These are phyloP conservation scores for Ceratothoa steindachneri DNA, from an alignment of 2,888 invertebrate genomes.

Conservation along the genomic window DNA sequence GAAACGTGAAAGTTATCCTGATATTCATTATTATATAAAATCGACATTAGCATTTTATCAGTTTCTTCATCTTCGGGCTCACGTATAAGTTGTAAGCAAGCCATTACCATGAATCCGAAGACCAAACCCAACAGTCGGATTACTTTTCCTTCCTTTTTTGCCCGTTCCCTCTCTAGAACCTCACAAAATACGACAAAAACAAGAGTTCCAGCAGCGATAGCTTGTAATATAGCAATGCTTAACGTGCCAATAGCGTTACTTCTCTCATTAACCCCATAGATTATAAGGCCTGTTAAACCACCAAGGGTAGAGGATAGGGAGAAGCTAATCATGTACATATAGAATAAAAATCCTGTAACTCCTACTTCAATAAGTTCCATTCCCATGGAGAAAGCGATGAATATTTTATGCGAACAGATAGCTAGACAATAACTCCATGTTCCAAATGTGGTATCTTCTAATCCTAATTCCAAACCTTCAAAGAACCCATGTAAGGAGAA, in stretches of 20 bases:
- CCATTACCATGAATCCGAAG: slow-evolving; percentile 11
- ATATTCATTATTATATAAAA: too few relatives aligned
- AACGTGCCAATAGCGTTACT: neutral
- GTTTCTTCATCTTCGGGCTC: neutral
- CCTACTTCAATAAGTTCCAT: slow-evolving; percentile 21
- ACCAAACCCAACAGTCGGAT: neutral
- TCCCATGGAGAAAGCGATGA: slow-evolving; percentile 11
- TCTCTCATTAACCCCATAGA: neutral
- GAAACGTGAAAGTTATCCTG: too few relatives aligned
- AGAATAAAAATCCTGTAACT: neutral
- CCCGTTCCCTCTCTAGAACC: slow-evolving; percentile 15
- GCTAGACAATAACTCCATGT: slow-evolving; percentile 13
- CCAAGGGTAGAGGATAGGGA: slow-evolving; percentile 13
- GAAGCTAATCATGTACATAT: slow-evolving; percentile 7
- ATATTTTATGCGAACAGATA: slow-evolving; percentile 6
- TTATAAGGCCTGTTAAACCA: neutral
- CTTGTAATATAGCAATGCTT: slow-evolving; percentile 3
- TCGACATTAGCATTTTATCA: too few relatives aligned
- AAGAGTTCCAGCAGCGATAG: slow-evolving; percentile 13
- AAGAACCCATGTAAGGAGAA: slow-evolving; percentile 16
- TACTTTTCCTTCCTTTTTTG: neutral
- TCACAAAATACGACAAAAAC: slow-evolving; percentile 21
- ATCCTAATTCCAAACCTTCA: slow-evolving; percentile 19
- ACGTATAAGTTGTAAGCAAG: neutral
- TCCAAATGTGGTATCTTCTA: neutral